phyloP scores from a whole-genome alignment of 2,797 vertebrate species.

The Sitta carolinensis region DNA sequence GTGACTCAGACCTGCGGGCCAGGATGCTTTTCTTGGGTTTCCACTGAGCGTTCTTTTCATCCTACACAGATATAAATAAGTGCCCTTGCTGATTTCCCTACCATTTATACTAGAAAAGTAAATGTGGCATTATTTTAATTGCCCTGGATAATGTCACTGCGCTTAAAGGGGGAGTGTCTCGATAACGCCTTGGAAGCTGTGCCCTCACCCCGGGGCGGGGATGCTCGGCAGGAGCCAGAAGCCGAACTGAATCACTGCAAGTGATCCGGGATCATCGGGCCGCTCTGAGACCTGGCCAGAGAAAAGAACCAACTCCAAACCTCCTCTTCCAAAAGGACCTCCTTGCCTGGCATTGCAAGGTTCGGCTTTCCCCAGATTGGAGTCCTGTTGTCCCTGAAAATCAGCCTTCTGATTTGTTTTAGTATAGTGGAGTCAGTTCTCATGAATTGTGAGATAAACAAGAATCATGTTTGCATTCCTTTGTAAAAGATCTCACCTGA shows the following conservation, averaged over 20 bases:
- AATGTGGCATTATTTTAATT: neutral
- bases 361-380: neutral
- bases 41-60: neutral
- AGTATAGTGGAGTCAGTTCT: too few relatives aligned
- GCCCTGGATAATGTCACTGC: neutral
- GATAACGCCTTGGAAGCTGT: too few relatives aligned
- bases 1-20: constrained; percentile 32
- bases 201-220: too few relatives aligned
- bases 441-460: too few relatives aligned
- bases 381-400: too few relatives aligned
- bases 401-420: too few relatives aligned
- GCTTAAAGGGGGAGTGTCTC: neutral
- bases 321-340: neutral
- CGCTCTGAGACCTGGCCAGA: neutral
- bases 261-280: neutral
- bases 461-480: too few relatives aligned
- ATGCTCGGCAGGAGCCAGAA: too few relatives aligned
- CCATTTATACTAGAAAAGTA: neutral
- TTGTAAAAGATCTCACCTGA: too few relatives aligned
- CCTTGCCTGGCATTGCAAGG: neutral
- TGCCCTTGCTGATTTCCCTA: neutral
- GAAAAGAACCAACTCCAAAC: neutral
- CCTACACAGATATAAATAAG: constrained; percentile 9
- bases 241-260: neutral
- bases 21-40: constrained; percentile 42